Percentiles rank a stretch among this genome's conserved stretches.
These are phyloP conservation scores for Chroicocephalus ridibundus DNA, from an alignment of 2,113 vertebrate genomes.

Conservation along the genomic window DNA sequence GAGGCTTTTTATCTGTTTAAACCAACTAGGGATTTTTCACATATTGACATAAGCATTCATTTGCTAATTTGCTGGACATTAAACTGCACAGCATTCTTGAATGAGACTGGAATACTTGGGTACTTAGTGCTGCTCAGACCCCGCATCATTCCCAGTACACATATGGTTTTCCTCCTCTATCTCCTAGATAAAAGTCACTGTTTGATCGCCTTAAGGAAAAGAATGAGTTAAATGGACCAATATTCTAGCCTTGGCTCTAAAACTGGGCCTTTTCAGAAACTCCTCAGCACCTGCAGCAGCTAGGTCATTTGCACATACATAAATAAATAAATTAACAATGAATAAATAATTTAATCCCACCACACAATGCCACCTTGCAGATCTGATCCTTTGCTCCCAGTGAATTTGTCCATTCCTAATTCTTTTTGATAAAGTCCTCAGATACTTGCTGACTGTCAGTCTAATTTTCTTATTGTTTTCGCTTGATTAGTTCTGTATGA, in stretches of 20 bases:
- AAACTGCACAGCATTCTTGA: constrained; percentile 71
- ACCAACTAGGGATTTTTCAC: constrained; percentile 76
- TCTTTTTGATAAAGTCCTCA: constrained; percentile 86
- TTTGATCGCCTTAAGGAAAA: constrained; percentile 81
- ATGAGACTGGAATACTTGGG: constrained; percentile 65
- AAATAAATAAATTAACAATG: constrained; percentile 89
- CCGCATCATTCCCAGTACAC: constrained; percentile 56
- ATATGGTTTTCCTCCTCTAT: constrained; percentile 68
- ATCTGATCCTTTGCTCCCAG: constrained; percentile 75
- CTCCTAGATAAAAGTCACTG: constrained; percentile 79
- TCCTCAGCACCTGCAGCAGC: constrained; percentile 80
- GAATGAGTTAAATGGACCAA: constrained; percentile 85
- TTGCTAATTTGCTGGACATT: constrained; percentile 81
- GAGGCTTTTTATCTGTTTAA: constrained; percentile 75
- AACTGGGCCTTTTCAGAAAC: constrained; percentile 77
- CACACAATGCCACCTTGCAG: constrained; percentile 80
- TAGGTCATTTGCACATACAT: constrained; percentile 83
- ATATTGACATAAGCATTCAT: constrained; percentile 85
- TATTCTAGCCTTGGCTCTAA: constrained; percentile 77
- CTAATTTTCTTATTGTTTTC: constrained; percentile 86
- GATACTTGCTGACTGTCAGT: constrained; percentile 83
- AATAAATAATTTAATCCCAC: constrained; percentile 86
- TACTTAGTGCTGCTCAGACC: constrained; percentile 51
- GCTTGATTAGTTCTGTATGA: constrained; percentile 89
- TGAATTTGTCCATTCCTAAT: constrained; percentile 80